These are phyloP conservation scores for Philypnodon macrostomus DNA, from an alignment of 2,797 vertebrate species.

Conservation along the genomic window DNA sequence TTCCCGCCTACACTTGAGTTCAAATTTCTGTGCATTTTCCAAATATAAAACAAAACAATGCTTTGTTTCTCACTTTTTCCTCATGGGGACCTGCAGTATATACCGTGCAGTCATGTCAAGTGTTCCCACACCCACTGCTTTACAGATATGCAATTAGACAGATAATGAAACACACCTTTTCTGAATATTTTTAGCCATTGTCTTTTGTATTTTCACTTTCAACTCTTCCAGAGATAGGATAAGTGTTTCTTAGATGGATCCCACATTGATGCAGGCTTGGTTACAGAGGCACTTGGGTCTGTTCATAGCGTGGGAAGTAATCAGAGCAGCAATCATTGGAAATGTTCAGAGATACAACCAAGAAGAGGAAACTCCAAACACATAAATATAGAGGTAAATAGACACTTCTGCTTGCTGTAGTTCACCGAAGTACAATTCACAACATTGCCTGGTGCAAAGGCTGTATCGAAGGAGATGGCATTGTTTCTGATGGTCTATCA, in stretches of 20 bases:
- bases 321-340: conserved; percentile 19
- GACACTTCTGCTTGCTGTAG: not conserved
- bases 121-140: conserved; percentile 45
- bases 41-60: conserved; percentile 19
- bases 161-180: conserved; percentile 1
- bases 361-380: not conserved
- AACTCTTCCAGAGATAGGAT: conserved; percentile 55
- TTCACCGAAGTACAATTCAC: not conserved
- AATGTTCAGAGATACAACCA: not conserved
- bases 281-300: conserved; percentile 36
- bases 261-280: conserved; percentile 54
- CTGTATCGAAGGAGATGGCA: not conserved
- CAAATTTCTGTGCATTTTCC: conserved; percentile 23
- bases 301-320: conserved; percentile 40
- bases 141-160: conserved; percentile 17
- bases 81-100: conserved; percentile 20
- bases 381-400: not conserved
- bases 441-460: not conserved
- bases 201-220: conserved; percentile 37
- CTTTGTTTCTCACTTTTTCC: conserved; percentile 22
- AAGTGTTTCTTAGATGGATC: conserved; percentile 65
- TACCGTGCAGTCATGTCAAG: conserved; percentile 24
- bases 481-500: not conserved
- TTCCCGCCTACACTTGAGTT: conserved; percentile 22
- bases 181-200: conserved; percentile 45